These are phyloP conservation scores for Drosophila malerkotliana DNA, from an alignment of 1,140 invertebrate species.

Conservation along the genomic window DNA sequence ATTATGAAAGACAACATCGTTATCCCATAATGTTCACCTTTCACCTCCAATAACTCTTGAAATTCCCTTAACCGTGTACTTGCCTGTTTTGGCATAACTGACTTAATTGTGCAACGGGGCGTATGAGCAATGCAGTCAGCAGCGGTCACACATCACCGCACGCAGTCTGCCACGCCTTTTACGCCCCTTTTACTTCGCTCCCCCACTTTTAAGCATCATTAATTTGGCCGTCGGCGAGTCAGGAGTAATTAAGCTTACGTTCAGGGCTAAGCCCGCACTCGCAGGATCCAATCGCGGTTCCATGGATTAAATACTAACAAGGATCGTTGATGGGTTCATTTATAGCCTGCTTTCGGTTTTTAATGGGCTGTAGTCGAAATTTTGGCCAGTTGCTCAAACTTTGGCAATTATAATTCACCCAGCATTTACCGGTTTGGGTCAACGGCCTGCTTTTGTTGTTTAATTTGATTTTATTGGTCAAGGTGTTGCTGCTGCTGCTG, in stretches of 20 bases:
- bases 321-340: slow-evolving; percentile 36
- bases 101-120: slow-evolving; percentile 67
- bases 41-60: background rate
- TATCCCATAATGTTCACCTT: background rate
- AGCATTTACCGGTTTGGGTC: slow-evolving; percentile 8
- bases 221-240: slow-evolving; percentile 61
- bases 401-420: slow-evolving; percentile 37
- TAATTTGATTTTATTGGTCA: slow-evolving; percentile 76
- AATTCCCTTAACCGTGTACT: slow-evolving; percentile 38
- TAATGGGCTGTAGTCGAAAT: slow-evolving; percentile 67
- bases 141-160: slow-evolving; percentile 39
- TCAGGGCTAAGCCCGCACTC: slow-evolving; percentile 18
- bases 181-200: slow-evolving; percentile 2
- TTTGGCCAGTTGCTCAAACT: slow-evolving; percentile 21
- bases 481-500: slow-evolving; percentile 42
- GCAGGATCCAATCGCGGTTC: slow-evolving; percentile 23
- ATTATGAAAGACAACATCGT: background rate
- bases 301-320: slow-evolving; percentile 37
- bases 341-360: slow-evolving; percentile 50
- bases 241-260: slow-evolving; percentile 68
- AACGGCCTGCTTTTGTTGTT: slow-evolving; percentile 43
- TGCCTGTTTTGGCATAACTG: slow-evolving; percentile 40
- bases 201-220: slow-evolving; percentile 69
- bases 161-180: slow-evolving; percentile 11
- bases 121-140: slow-evolving; percentile 72